Evolutionary conservation across 2,888 invertebrate genomes (phyloP), one percentile per base, ranked within the genome.

Genomic region (Polietes domitor): DNA sequence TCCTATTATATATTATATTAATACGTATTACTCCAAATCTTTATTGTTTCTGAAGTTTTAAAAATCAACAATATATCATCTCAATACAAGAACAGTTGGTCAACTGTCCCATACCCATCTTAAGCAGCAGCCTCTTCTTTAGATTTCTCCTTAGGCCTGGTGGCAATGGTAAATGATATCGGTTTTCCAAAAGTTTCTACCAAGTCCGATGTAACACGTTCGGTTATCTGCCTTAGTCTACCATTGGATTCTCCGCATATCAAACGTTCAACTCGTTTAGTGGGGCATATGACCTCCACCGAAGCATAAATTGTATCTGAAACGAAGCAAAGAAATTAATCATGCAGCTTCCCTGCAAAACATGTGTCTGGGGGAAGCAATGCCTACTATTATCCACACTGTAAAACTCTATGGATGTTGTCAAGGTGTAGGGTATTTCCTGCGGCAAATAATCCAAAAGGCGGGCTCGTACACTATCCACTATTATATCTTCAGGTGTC

Each of bases 341-440:
- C n/a, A n/a, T n/a, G n/a, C n/a, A n/a, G n/a, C n/a, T n/a, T 24
- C 32, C 50, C 10, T 50, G 43, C 1, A 37, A 37, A 71, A 28
- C 4, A 9, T 37, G 37, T 37, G 37, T 37, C 12, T 26, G 10
- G 26, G 32, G 6, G 19, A n/a, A 4, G 15, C 24, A 15, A 37
- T 28, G 41, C 37, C n/a, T 37, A 92, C 94, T 94, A 85, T 94
- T 94, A 37, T 94, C 93, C 72, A 93, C 92, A 86, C 95, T 94
- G 87, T 94, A 95, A 89, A 94, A 95, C 90, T 97, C 96, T 17
- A 97, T 89, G 70, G 93, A 89, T 7, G 95, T 93, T 82, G 93
- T 93, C 3, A 98, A 89, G 53, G 92, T 93, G 89, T 99, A 99
- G 0, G 99, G 99, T 58, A 99, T 94, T 93, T 98, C 97, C 86